A percentile compares a stretch with the other conserved stretches of the same genome.
Conservation (phyloP, 2,113 vertebrate genomes). For the Mobula hypostoma region DNA sequence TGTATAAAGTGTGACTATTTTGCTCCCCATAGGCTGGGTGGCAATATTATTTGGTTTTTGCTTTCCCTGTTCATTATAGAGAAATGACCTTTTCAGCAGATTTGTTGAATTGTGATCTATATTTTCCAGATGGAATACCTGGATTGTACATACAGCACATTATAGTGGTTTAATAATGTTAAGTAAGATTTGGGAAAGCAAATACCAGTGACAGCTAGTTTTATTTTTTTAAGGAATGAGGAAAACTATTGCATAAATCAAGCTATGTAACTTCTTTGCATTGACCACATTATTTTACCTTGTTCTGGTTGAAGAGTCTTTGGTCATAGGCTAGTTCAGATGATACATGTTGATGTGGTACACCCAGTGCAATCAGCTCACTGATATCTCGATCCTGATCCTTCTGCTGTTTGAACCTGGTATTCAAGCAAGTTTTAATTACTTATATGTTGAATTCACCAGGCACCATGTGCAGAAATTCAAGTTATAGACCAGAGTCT, state of each 20-base stretch:
- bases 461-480: background rate
- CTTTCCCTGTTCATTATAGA: background rate
- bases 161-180: background rate
- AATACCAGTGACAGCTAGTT: background rate
- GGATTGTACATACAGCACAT: background rate
- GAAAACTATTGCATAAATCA: background rate
- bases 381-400: constrained; percentile 96
- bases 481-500: constrained; percentile 38
- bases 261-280: background rate
- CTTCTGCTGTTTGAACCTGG: constrained; percentile 88
- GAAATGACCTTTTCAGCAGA: background rate
- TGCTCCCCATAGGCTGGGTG: background rate
- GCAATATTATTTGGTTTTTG: background rate
- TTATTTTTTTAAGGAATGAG: background rate
- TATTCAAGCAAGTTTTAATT: constrained; percentile 37
- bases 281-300: constrained; percentile 57
- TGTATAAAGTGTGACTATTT: background rate
- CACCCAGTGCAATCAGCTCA: constrained; percentile 85
- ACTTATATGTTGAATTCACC: background rate
- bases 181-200: background rate
- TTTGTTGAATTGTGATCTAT: background rate
- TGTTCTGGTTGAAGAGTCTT: constrained; percentile 89
- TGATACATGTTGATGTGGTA: constrained; percentile 79
- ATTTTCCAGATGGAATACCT: background rate
- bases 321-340: constrained; percentile 90